These are phyloP conservation scores for Dasyurus viverrinus DNA, from an alignment of 2,113 vertebrate genomes.

Conservation along the genomic window DNA sequence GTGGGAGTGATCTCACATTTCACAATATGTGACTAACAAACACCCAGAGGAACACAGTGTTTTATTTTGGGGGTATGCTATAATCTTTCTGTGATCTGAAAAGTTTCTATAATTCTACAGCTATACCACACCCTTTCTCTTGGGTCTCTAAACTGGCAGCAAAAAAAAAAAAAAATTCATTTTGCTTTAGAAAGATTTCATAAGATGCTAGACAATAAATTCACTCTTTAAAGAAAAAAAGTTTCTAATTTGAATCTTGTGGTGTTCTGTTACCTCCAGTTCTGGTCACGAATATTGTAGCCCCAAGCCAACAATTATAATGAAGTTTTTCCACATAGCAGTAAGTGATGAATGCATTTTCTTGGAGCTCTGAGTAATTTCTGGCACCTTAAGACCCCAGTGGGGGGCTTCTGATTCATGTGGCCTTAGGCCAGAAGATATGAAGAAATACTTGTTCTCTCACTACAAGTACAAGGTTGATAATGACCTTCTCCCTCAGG, in stretches of 20 bases:
- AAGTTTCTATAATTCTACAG: neutral
- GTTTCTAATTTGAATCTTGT: neutral
- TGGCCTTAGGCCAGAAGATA: neutral
- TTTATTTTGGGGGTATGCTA: neutral
- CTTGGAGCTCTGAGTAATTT: neutral
- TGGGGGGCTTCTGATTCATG: neutral
- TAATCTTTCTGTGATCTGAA: neutral
- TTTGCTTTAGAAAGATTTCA: neutral
- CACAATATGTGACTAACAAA: neutral
- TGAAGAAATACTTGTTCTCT: neutral
- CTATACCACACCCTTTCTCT: neutral
- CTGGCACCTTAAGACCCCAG: neutral
- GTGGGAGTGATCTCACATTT: too few relatives aligned
- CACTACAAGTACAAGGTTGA: neutral
- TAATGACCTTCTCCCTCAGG: neutral
- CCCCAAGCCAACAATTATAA: fast-evolving
- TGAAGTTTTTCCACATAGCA: fast-evolving
- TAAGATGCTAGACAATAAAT: neutral
- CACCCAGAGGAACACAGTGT: fast-evolving
- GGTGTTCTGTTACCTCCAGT: neutral
- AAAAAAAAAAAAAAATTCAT: neutral
- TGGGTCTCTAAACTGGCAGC: neutral
- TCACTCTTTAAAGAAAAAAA: neutral
- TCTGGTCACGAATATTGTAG: neutral
- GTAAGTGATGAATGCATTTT: fast-evolving